Base-by-base conservation (phyloP, 2,888 invertebrate species). In the Dryobota labecula region DNA sequence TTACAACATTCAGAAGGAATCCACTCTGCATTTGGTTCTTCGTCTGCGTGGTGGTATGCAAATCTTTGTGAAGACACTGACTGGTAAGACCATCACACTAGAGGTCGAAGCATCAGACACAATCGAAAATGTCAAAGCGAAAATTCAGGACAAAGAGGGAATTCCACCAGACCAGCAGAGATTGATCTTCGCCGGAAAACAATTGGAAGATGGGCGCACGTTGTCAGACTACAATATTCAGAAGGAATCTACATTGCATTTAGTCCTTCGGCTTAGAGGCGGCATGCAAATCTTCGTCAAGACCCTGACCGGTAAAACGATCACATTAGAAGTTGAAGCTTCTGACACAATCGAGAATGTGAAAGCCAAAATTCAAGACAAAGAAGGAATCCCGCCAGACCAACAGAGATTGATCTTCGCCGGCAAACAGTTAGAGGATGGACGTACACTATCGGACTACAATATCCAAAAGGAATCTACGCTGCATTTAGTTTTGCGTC, bases 11-110 rank as follows among this genome's bases (percentile, higher is more conserved):
- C 83, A 83, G 0, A 83, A 83, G 2, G 83, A 83, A 6, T 83
- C 84, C 0, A 88, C 97, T 0, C 92, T 97, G 3, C 96, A 97
- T 84, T 92, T 97, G 61, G 83, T 84, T 0, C 20, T 60, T 0
- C 60, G 60, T n/a, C 60, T 60, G 0, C 0, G 60, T 0, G 60
- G 60, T 0, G 60, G 60, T 0, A 60, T 60, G 60, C 60, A 60
- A 60, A 60, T 60, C 20, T 60, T 60, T 0, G 60, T 60, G 0
- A 60, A 60, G 15, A 60, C 60, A 0, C 60, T 60, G 27, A 60
- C 60, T 30, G 60, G 60, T 0, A 60, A 60, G 0, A 60, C 60
- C 0, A 60, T 60, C 0, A 60, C 60, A 0, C 1, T 60, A 0
- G 60, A 60, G 0, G 60, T 60, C 0, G 60, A 60, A 0, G 60